Evolutionary conservation across 2,797 vertebrate genomes (phyloP).

Genomic region (Coracias cyanogaster): DNA sequence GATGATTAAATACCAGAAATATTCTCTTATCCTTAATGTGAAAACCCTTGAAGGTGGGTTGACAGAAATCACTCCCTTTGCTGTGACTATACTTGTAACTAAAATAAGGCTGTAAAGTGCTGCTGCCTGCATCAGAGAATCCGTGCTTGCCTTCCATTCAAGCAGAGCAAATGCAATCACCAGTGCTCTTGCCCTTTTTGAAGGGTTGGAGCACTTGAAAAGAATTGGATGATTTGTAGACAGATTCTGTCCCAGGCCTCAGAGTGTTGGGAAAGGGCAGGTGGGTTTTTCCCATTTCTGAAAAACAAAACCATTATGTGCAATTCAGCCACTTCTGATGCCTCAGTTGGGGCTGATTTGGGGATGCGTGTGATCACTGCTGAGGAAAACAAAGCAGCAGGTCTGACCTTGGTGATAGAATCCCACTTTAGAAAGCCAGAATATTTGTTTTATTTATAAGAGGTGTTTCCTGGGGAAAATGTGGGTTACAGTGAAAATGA

Average conservation of each 20-base stretch:
- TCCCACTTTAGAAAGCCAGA: background rate
- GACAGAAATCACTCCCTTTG: background rate
- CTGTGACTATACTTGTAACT: constrained; percentile 12
- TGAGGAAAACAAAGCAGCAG: background rate
- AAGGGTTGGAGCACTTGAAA: constrained; percentile 29
- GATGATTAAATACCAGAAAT: background rate
- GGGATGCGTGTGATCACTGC: background rate
- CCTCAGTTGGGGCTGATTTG: background rate
- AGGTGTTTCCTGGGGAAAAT: background rate
- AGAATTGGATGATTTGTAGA: constrained; percentile 8
- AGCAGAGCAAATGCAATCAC: constrained; percentile 50
- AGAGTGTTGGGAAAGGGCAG: background rate
- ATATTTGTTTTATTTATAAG: background rate
- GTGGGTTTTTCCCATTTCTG: constrained; percentile 1
- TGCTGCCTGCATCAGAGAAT: background rate
- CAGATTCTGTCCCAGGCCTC: background rate
- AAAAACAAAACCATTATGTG: constrained; percentile 16
- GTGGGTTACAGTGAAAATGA: background rate
- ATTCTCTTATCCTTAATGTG: background rate
- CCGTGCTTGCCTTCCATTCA: background rate
- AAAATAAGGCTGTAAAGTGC: constrained; percentile 17
- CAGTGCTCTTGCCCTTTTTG: constrained; percentile 8
- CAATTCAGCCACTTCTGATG: background rate
- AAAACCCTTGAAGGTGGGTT: background rate
- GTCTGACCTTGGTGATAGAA: background rate